phyloP scores from a whole-genome alignment of 2,113 vertebrate species.

The Phalacrocorax aristotelis region DNA sequence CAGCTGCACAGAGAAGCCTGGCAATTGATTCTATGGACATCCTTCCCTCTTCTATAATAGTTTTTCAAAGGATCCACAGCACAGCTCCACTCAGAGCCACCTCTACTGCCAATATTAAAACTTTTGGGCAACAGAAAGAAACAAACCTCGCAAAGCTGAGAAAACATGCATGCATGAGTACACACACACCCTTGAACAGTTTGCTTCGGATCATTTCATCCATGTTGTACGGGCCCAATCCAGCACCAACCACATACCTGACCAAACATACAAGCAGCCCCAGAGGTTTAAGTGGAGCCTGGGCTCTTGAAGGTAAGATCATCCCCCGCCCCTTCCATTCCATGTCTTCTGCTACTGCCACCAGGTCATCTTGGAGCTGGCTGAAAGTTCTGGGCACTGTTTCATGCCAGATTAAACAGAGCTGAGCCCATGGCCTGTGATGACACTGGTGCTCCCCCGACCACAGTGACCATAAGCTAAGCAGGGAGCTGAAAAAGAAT shows the following conservation, averaged over 20 bases:
- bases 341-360: not conserved
- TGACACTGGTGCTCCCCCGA: not conserved
- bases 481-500: constrained; percentile 1
- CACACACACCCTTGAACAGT: no score
- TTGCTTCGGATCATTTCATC: not conserved
- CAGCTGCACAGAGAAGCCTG: not conserved
- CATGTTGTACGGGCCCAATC: rapidly evolving
- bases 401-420: not conserved
- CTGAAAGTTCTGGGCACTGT: not conserved
- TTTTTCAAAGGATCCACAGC: not conserved
- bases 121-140: not conserved
- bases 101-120: not conserved
- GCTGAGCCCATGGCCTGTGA: not conserved
- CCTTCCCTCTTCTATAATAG: not conserved
- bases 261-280: not conserved
- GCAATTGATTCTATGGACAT: not conserved
- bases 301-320: not conserved
- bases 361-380: not conserved
- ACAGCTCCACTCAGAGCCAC: not conserved
- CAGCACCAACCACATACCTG: not conserved
- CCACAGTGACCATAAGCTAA: not conserved
- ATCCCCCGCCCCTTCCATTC: not conserved
- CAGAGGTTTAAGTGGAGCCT: not conserved
- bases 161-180: rapidly evolving
- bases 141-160: not conserved